Base-by-base conservation (phyloP, 2,888 invertebrate species). In the Mimachlamys varia region DNA sequence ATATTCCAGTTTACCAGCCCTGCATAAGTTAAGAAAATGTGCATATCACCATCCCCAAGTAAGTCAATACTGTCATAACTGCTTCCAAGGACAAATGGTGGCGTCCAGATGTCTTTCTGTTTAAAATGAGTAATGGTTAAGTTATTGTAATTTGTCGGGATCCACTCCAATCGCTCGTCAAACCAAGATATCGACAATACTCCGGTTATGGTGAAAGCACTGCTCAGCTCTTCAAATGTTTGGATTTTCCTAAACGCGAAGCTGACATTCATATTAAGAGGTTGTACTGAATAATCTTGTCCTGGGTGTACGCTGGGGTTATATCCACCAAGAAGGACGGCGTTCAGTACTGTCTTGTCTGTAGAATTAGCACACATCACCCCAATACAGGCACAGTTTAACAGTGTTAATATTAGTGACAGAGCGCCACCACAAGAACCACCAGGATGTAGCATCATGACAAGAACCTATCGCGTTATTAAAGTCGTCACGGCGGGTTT, bases 61-160 rank as follows among this genome's bases (percentile, higher is more conserved):
- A 76, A 33, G 12, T 27, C 76, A 76, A 76, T 76, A 22, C 15
- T 33, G 33, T 76, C 76, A 33, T 10, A 33, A 33, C 33, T 27
- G 33, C 33, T 27, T 0, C 12, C 27, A 76, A 76, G 76, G 4
- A 76, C 7, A 12, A 76, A 76, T 76, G 76, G 76, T 15, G 76
- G 76, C 27, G 76, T 76, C 76, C 76, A 76, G 33, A 76, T 76
- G 27, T 76, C 76, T 76, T 76, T 76, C 33, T 76, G 76, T 33
- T 76, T 76, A 27, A 76, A 76, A 76, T 76, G 76, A 33, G 76
- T 76, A 33, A 76, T 10, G 2, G 15, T 33, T 76, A 76, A 76
- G 27, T 33, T 33, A 33, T 76, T 76, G 27, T 76, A 76, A 76
- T 33, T 27, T 76, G 76, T 15, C 22, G 76, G 33, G 17, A 5